These are phyloP conservation scores for Eublepharis macularius DNA, from an alignment of 2,113 vertebrate species.

Conservation along the genomic window DNA sequence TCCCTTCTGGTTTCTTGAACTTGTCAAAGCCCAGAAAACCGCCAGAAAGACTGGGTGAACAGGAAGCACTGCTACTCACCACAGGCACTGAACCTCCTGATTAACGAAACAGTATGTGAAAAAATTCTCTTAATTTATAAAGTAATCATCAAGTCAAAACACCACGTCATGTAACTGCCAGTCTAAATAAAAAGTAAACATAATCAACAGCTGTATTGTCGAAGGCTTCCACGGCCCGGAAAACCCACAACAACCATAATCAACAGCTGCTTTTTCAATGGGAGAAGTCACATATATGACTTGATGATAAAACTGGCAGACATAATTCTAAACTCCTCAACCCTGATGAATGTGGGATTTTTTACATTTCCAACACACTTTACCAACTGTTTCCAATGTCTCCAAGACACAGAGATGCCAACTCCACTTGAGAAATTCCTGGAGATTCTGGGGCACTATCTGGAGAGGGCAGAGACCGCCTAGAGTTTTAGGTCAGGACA, in stretches of 20 bases:
- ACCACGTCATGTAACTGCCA: not conserved
- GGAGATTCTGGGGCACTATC: no score
- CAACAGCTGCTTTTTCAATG: not conserved
- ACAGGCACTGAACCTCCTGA: constrained; percentile 71
- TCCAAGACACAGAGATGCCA: not conserved
- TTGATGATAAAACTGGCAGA: not conserved
- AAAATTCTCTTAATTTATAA: constrained; percentile 6
- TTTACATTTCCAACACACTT: not conserved
- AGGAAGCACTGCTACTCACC: constrained; percentile 61
- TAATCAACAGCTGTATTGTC: not conserved
- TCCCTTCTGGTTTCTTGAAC: constrained; percentile 80
- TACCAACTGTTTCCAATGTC: not conserved
- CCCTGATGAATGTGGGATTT: not conserved
- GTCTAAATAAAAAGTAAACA: not conserved
- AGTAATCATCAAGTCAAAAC: not conserved
- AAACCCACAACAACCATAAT: no score
- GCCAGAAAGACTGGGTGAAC: constrained; percentile 67
- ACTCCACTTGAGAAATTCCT: no score
- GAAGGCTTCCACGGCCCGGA: no score
- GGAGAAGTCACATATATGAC: not conserved
- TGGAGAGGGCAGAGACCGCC: no score
- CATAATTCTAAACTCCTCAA: not conserved
- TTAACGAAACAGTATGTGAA: constrained; percentile 32
- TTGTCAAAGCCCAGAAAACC: constrained; percentile 76
- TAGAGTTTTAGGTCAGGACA: no score